Base-by-base conservation (phyloP, 2,113 vertebrate genomes). In the Suricata suricatta region DNA sequence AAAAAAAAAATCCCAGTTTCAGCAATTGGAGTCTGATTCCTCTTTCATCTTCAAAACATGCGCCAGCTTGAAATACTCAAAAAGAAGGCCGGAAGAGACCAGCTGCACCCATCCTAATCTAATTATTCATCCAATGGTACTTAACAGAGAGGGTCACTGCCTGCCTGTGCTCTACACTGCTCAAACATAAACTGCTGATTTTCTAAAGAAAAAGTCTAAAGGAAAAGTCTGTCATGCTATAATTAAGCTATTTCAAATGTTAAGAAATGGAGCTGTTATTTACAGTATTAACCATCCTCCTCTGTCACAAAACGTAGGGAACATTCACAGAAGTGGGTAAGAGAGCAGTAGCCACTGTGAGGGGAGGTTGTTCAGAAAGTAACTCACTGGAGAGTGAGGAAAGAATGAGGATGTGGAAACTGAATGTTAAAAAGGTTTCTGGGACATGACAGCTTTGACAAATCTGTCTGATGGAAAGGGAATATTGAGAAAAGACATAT, bases 41-140 rank as follows among this genome's bases (percentile, higher is more conserved):
- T 95, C 66, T 96, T 95, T 63, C 0, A 94, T 93, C 79, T 97
- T 96, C 91, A 98, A 94, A 96, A 50, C 76, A 81, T 82, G 85
- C 66, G 76, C 81, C 83, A 96, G 47, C 84, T 90, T 95, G 8
- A 17, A 31, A 57, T 77, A 94, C 0, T 80, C 27, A 77, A 93
- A 96, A 68, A 21, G 35, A 95, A 89, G 93, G 87, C 31, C 50
- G 5, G 17, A 82, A 85, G 74, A 47, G 88, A 93, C 57, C 54
- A 88, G 97, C 76, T 90, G 88, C 21, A 31, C 76, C 68, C 94
- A 72, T 29, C 66, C 72, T 82, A 76, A 88, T 76, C 63, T 82
- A 69, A 94, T 84, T 71, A 63, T 94, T 88, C 29, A 11, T 93
- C 86, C 91, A 87, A 6, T 86, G n/a, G n/a, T 71, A 82, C 50